phyloP scores from a whole-genome alignment of 2,113 vertebrate species.

The Uria lomvia region DNA sequence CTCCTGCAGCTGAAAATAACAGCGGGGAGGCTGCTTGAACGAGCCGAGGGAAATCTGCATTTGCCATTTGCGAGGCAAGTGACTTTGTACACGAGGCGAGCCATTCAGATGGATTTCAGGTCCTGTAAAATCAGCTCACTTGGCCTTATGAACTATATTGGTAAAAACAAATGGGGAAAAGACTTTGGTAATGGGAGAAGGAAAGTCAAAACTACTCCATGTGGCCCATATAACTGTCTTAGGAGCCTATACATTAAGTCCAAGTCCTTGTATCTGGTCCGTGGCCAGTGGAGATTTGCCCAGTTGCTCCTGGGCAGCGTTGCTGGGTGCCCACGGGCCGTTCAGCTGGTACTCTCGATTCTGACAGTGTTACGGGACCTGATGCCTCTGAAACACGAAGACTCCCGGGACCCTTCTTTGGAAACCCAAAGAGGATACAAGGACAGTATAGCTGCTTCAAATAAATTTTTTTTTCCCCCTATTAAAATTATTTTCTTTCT shows the following conservation, averaged over 20 bases:
- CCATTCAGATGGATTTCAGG: not conserved
- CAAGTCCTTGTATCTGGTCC: no score
- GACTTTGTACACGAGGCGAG: not conserved
- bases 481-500: not conserved
- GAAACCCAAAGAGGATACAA: not conserved
- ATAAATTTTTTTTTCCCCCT: not conserved
- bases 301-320: not conserved
- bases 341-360: accelerated
- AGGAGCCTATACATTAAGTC: not conserved
- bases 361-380: not conserved
- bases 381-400: not conserved
- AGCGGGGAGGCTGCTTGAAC: not conserved
- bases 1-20: not conserved
- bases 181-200: not conserved
- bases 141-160: not conserved
- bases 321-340: no score
- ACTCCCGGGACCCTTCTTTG: not conserved
- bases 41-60: not conserved
- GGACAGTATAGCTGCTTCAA: not conserved
- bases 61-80: not conserved
- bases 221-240: not conserved
- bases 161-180: not conserved
- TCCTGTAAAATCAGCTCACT: not conserved
- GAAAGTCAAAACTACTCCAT: not conserved
- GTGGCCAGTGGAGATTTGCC: not conserved